These are phyloP conservation scores for Lytechinus pictus DNA, from an alignment of 35 echinoderm and acorn worm species.

Conservation along the genomic window DNA sequence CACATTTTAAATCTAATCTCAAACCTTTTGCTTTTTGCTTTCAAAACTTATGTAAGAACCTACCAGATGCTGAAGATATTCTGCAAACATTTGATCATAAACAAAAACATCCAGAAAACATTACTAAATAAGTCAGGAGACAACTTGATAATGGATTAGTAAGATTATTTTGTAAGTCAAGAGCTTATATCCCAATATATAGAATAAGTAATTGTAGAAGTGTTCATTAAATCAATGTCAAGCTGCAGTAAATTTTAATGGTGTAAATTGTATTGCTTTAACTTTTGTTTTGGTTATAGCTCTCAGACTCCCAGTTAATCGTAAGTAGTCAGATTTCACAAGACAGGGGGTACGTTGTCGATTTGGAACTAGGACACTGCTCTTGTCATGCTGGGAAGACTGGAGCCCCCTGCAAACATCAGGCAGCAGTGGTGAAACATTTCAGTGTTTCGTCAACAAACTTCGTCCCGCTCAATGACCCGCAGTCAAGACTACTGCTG, in stretches of 20 bases:
- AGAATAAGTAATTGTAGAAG: background rate
- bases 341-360: conserved; percentile 31
- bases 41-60: too few species aligned
- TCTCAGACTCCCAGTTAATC: conserved; percentile 11
- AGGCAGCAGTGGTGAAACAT: conserved; percentile 53
- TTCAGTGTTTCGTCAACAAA: conserved; percentile 44
- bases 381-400: conserved; percentile 51
- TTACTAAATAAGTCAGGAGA: too few species aligned
- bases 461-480: conserved; percentile 52
- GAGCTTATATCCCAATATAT: background rate
- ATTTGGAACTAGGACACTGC: conserved; percentile 54
- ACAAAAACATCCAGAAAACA: too few species aligned
- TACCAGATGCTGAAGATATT: too few species aligned
- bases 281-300: conserved; percentile 28
- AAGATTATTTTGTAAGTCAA: conserved; percentile 25
- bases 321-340: conserved; percentile 37
- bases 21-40: too few species aligned
- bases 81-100: too few species aligned
- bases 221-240: conserved; percentile 26
- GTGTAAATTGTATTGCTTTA: conserved; percentile 43
- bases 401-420: conserved; percentile 64
- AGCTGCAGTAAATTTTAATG: background rate
- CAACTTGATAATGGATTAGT: conserved; percentile 32
- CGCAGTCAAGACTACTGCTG: too few species aligned
- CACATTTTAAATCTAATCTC: too few species aligned